A percentile compares a stretch with the other conserved stretches of the same genome.
phyloP scores from a whole-genome alignment of 2,888 invertebrate genomes.

The Pemphredon lugubris region DNA sequence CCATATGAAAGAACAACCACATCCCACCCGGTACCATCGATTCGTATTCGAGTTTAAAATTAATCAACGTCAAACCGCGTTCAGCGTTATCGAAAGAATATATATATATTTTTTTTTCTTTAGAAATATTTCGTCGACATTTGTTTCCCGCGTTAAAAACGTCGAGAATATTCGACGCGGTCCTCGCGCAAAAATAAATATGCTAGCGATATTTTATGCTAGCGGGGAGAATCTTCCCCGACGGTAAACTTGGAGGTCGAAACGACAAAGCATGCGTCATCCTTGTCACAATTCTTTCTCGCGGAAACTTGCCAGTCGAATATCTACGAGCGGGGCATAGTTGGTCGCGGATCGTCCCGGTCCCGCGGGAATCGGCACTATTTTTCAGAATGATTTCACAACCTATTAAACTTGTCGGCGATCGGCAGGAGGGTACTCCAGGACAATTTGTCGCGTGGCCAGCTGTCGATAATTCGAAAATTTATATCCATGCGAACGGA shows the following conservation, averaged over 20 bases:
- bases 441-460: slow-evolving; percentile 68
- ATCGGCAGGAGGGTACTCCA: slow-evolving; percentile 56
- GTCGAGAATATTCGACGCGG: too few species aligned
- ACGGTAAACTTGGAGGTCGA: background rate
- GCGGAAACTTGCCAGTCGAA: slow-evolving; percentile 22
- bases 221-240: too few species aligned
- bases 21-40: too few species aligned
- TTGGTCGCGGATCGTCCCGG: slow-evolving; percentile 22
- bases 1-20: too few species aligned
- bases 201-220: too few species aligned
- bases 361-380: slow-evolving; percentile 47
- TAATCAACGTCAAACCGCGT: too few species aligned
- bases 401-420: slow-evolving; percentile 68
- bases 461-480: slow-evolving; percentile 72
- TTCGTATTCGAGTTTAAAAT: too few species aligned
- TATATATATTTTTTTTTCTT: too few species aligned
- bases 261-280: slow-evolving; percentile 11
- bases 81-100: too few species aligned
- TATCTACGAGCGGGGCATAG: slow-evolving; percentile 25
- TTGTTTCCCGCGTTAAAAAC: too few species aligned
- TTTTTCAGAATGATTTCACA: slow-evolving; percentile 70
- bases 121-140: too few species aligned
- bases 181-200: too few species aligned
- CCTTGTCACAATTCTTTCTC: slow-evolving; percentile 9
- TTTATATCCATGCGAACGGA: slow-evolving; percentile 60